Conservation (phyloP, 1,140 invertebrate genomes). For the Aradophagus sp. region DNA sequence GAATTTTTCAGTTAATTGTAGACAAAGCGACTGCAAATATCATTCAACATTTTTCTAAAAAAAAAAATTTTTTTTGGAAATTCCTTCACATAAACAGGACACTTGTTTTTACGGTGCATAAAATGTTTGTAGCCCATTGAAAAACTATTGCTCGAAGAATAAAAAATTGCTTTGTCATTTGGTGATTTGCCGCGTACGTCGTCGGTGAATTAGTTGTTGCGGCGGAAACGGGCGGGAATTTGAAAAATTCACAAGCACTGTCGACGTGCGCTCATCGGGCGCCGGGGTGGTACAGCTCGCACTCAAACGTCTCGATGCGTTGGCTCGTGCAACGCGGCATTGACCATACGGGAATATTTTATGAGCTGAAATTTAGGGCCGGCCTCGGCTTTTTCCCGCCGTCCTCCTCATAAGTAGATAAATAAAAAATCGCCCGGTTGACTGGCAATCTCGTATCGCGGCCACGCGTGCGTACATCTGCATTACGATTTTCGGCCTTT, state of each 20-base stretch:
- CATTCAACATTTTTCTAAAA: too few relatives aligned
- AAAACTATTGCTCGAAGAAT: constrained; percentile 27
- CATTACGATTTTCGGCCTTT: too few relatives aligned
- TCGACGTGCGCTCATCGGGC: constrained; percentile 32
- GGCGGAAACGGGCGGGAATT: constrained; percentile 45
- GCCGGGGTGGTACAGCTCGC: constrained; percentile 41
- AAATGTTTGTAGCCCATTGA: constrained; percentile 7
- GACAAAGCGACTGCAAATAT: too few relatives aligned
- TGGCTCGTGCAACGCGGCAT: constrained; percentile 42
- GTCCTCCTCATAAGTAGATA: constrained; percentile 32
- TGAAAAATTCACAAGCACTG: constrained; percentile 48
- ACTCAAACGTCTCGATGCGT: constrained; percentile 39
- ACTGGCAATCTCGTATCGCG: constrained; percentile 10
- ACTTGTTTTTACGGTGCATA: too few relatives aligned
- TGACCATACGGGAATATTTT: constrained; percentile 53
- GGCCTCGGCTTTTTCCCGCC: constrained; percentile 38
- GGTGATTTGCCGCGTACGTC: too few relatives aligned
- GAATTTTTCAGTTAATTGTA: too few relatives aligned
- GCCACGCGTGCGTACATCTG: constrained; percentile 15
- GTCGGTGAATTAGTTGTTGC: constrained; percentile 41
- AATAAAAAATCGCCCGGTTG: constrained; percentile 42
- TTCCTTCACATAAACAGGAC: too few relatives aligned
- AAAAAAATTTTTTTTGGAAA: too few relatives aligned
- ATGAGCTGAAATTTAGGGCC: constrained; percentile 45
- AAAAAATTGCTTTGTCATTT: too few relatives aligned